These are phyloP conservation scores for Leiothrix lutea DNA, from an alignment of 2,113 vertebrate species.

Conservation along the genomic window DNA sequence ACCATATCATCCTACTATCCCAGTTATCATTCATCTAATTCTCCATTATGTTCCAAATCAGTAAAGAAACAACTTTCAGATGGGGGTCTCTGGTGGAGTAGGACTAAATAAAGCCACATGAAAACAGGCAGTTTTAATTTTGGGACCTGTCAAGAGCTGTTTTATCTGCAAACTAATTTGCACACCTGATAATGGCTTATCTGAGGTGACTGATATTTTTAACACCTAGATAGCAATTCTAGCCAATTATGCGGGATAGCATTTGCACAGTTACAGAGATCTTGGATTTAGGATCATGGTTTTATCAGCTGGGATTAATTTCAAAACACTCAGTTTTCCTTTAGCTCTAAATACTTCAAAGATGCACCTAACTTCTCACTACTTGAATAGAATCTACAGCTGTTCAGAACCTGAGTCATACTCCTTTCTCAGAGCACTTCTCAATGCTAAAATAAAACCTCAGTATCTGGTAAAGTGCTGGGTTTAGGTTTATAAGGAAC, in stretches of 20 bases:
- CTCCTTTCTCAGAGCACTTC: not conserved
- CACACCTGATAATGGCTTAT: not conserved
- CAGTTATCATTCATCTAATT: not conserved
- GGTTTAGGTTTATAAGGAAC: not conserved
- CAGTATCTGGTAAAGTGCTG: not conserved
- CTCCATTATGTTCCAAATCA: not conserved
- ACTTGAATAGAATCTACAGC: not conserved
- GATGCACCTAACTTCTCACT: not conserved
- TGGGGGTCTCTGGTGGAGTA: not conserved
- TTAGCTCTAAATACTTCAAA: not conserved
- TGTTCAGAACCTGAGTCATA: not conserved
- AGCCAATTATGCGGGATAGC: not conserved
- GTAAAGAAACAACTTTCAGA: not conserved
- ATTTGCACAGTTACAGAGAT: not conserved
- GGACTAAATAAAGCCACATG: not conserved
- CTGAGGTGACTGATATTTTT: not conserved
- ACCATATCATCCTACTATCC: not conserved
- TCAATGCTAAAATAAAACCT: not conserved
- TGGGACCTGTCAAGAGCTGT: not conserved
- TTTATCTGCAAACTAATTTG: not conserved
- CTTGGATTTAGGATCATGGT: not conserved
- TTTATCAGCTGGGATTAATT: not conserved
- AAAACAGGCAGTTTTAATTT: not conserved
- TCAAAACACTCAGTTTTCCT: not conserved
- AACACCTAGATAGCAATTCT: not conserved